phyloP scores from a whole-genome alignment of 2,888 invertebrate species.

The Parasteatoda lunata region DNA sequence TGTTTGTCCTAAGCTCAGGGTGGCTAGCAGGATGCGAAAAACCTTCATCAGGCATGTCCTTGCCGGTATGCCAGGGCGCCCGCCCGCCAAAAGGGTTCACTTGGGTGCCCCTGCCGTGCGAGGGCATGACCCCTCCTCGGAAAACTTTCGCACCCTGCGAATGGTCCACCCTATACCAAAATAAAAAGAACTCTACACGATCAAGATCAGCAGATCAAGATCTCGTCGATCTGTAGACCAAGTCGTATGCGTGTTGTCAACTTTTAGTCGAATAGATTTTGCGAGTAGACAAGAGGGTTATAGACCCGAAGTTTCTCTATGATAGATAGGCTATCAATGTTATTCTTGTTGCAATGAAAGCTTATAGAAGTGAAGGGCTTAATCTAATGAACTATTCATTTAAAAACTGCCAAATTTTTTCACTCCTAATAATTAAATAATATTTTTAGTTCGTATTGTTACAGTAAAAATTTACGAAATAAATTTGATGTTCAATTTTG shows the following conservation, averaged over 20 bases:
- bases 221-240: not conserved
- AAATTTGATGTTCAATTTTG: too few species aligned
- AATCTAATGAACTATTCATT: too few species aligned
- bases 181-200: not conserved
- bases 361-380: not conserved
- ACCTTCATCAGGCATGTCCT: slow-evolving; percentile 43
- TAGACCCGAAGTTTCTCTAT: not conserved
- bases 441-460: too few species aligned
- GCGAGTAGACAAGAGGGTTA: not conserved
- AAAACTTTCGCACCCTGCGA: slow-evolving; percentile 67
- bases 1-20: slow-evolving; percentile 62
- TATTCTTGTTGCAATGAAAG: not conserved
- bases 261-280: not conserved
- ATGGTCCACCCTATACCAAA: slow-evolving; percentile 52
- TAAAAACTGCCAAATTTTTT: too few species aligned
- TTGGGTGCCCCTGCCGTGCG: slow-evolving; percentile 16
- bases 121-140: slow-evolving; percentile 61
- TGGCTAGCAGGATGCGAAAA: slow-evolving; percentile 68
- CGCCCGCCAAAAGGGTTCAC: not conserved
- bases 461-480: too few species aligned
- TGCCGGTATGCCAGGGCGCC: slow-evolving; percentile 19
- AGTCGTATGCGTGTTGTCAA: not conserved
- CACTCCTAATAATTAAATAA: too few species aligned
- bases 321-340: not conserved
- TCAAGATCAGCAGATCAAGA: too few species aligned